Evolutionary conservation across 2,888 invertebrate genomes (phyloP).

Genomic region (Hirtodrosophila histrioides): DNA sequence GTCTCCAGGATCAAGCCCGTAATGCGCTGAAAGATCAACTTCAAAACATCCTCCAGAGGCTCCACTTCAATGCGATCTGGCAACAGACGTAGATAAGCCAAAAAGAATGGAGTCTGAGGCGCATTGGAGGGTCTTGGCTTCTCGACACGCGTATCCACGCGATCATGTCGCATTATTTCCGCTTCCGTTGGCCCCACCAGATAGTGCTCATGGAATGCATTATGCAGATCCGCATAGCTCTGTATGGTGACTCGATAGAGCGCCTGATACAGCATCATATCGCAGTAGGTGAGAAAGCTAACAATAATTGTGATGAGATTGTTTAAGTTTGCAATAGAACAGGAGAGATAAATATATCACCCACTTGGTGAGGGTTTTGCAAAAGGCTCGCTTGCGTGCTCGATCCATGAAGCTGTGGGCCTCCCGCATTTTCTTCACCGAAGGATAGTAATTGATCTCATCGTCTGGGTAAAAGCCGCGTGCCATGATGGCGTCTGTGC

Average conservation of each 20-base stretch:
- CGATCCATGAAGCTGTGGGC: constrained; percentile 95
- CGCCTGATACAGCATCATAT: constrained; percentile 90
- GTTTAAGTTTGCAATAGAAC: no score
- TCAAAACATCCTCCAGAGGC: constrained; percentile 83
- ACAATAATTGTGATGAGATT: neutral
- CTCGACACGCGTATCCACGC: constrained; percentile 86
- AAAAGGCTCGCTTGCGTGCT: constrained; percentile 92
- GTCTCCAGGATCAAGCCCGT: constrained; percentile 85
- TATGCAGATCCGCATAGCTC: constrained; percentile 87
- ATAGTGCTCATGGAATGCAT: constrained; percentile 86
- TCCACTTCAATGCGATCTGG: constrained; percentile 86
- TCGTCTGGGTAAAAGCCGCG: constrained; percentile 93
- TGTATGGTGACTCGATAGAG: constrained; percentile 88
- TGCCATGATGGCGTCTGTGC: constrained; percentile 89
- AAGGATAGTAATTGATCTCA: constrained; percentile 84
- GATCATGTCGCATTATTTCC: constrained; percentile 82
- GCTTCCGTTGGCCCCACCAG: constrained; percentile 85
- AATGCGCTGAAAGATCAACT: constrained; percentile 77
- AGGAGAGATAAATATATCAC: neutral
- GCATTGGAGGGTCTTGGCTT: constrained; percentile 82
- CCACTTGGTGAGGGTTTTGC: constrained; percentile 91
- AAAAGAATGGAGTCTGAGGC: constrained; percentile 83
- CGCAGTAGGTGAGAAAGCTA: constrained; percentile 89
- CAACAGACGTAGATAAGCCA: constrained; percentile 87
- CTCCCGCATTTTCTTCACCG: constrained; percentile 87